Conservation (phyloP, 2,113 vertebrate genomes). For the Pteronura brasiliensis region DNA sequence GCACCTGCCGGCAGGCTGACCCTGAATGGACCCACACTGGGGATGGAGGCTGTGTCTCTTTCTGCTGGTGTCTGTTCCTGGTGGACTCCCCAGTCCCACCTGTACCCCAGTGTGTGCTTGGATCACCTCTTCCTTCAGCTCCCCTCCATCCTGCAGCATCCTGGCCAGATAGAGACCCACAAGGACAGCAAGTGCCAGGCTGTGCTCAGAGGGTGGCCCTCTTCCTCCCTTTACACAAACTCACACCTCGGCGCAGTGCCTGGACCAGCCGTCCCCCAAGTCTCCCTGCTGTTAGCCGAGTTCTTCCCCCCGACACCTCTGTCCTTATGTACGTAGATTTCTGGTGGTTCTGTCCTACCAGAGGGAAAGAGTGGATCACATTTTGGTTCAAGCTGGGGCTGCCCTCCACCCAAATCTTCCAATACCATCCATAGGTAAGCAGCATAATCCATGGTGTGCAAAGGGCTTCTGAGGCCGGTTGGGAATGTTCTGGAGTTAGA, state of each 20-base stretch:
- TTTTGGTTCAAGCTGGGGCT: neutral
- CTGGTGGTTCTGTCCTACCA: neutral
- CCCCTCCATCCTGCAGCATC: neutral
- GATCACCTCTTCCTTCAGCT: neutral
- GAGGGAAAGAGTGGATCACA: neutral
- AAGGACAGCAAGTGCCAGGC: neutral
- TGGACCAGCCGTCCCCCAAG: neutral
- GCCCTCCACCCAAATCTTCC: too few relatives aligned
- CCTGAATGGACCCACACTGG: neutral
- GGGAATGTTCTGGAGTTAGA: neutral
- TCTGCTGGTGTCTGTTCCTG: rapidly evolving
- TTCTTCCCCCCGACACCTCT: neutral
- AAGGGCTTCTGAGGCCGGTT: neutral
- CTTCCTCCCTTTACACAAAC: neutral
- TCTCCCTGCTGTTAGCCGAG: neutral
- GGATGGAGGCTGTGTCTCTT: neutral
- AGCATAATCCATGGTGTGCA: neutral
- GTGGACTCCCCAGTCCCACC: neutral
- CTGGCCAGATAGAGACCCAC: neutral
- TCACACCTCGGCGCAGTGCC: rapidly evolving
- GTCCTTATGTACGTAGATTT: neutral
- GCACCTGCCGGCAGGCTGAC: neutral
- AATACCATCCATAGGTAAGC: neutral
- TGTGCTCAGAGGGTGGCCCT: neutral
- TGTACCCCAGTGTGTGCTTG: neutral